Evolutionary conservation across 2,797 vertebrate genomes (phyloP).

Genomic region (Echiichthys vipera): DNA sequence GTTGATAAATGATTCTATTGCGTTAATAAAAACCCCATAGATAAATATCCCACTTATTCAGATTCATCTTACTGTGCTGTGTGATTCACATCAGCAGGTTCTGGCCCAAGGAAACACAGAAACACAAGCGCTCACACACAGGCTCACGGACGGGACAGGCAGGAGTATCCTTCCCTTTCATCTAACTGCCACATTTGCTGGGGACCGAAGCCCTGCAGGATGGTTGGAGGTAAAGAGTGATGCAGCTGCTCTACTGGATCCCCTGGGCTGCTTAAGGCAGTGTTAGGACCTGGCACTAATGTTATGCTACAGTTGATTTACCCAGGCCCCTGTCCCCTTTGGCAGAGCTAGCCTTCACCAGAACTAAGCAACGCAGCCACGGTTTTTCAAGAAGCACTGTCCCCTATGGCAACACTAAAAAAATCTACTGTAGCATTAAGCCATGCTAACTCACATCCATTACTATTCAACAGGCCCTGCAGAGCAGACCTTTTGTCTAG

Average conservation of each 20-base stretch:
- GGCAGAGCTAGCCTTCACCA: constrained; percentile 64
- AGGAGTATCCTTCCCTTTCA: constrained; percentile 57
- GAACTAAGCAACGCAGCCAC: constrained; percentile 59
- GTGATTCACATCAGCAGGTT: constrained; percentile 37
- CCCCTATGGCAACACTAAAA: constrained; percentile 77
- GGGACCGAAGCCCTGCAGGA: constrained; percentile 68
- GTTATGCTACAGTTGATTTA: constrained; percentile 82
- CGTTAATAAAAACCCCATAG: constrained; percentile 19
- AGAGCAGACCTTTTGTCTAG: constrained; percentile 80
- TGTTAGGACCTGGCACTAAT: constrained; percentile 78
- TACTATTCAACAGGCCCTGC: constrained; percentile 85
- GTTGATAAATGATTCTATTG: constrained; percentile 12
- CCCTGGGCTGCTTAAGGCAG: constrained; percentile 76
- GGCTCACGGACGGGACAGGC: constrained; percentile 38
- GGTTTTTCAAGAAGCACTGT: constrained; percentile 75
- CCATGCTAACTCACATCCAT: constrained; percentile 76
- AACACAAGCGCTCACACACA: constrained; percentile 15
- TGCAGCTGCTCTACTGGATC: constrained; percentile 76
- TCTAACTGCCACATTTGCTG: constrained; percentile 62
- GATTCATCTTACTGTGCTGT: constrained; percentile 15
- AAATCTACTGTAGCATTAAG: constrained; percentile 77
- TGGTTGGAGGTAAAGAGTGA: constrained; percentile 67
- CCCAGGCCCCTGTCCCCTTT: constrained; percentile 78
- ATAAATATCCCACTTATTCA: constrained; percentile 21
- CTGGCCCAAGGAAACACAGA: constrained; percentile 24